phyloP scores from a whole-genome alignment of 2,113 vertebrate species.

The Arothron firmamentum region DNA sequence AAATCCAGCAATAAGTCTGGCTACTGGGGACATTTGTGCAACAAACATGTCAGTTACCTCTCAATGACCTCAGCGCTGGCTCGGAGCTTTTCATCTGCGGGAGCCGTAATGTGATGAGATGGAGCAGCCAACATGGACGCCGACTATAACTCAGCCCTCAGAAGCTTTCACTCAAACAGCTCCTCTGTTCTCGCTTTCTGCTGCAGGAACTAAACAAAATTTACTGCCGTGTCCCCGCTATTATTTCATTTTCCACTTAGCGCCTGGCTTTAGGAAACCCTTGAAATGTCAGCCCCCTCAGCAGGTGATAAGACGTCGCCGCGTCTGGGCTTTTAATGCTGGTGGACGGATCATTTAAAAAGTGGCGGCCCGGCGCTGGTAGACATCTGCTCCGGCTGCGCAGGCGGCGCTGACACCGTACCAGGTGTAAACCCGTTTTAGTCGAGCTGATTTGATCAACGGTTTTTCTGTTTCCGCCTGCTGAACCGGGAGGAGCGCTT shows the following conservation, averaged over 20 bases:
- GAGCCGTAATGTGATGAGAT: constrained; percentile 62
- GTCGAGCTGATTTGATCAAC: too few species aligned
- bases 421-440: too few species aligned
- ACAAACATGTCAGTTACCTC: constrained; percentile 46
- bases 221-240: not conserved
- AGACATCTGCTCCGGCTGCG: too few species aligned
- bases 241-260: constrained; percentile 13
- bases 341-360: too few species aligned
- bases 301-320: constrained; percentile 2
- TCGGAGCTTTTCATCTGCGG: constrained; percentile 45
- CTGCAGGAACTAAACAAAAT: constrained; percentile 2
- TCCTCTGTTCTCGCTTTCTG: constrained; percentile 6
- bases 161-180: constrained; percentile 27
- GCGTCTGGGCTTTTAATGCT: not conserved
- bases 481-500: too few species aligned
- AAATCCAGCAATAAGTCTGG: constrained; percentile 17
- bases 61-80: constrained; percentile 46
- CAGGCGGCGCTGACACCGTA: too few species aligned
- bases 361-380: too few species aligned
- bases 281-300: not conserved
- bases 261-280: not conserved
- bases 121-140: constrained; percentile 11
- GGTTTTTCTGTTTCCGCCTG: too few species aligned
- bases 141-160: constrained; percentile 31
- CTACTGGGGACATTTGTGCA: constrained; percentile 37